Evolutionary conservation across 2,797 vertebrate species (phyloP).

Genomic region (Muscicapa striata): DNA sequence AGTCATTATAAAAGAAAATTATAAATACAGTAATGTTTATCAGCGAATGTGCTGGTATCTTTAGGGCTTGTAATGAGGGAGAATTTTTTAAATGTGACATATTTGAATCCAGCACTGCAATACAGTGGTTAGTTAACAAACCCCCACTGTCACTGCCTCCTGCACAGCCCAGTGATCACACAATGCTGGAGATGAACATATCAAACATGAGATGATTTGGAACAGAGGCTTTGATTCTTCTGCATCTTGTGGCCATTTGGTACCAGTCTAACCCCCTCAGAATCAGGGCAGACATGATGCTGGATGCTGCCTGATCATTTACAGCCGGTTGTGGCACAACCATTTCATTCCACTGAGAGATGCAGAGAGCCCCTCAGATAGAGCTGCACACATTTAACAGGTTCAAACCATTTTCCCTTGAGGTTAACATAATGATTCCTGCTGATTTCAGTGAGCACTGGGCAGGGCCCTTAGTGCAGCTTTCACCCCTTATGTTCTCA

Average conservation of each 20-base stretch:
- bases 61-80: not conserved
- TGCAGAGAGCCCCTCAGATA: not conserved
- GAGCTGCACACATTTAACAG: not conserved
- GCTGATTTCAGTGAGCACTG: slow-evolving; percentile 16
- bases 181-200: rapidly evolving
- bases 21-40: not conserved
- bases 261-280: not conserved
- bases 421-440: slow-evolving; percentile 17
- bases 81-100: not conserved
- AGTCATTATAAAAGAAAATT: not conserved
- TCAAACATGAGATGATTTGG: not conserved
- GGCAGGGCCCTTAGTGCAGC: not conserved
- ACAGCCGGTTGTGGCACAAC: not conserved
- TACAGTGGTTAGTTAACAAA: not conserved
- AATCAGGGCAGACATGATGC: not conserved
- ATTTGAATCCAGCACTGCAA: not conserved
- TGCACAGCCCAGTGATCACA: not conserved
- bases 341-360: not conserved
- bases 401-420: not conserved
- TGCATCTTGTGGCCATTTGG: not conserved
- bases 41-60: not conserved
- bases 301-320: not conserved
- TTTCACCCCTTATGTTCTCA: not conserved
- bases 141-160: not conserved
- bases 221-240: not conserved